A percentile compares a stretch with the other conserved stretches of the same genome.
phyloP scores from a whole-genome alignment of 2,797 vertebrate species.

The Argya squamiceps region DNA sequence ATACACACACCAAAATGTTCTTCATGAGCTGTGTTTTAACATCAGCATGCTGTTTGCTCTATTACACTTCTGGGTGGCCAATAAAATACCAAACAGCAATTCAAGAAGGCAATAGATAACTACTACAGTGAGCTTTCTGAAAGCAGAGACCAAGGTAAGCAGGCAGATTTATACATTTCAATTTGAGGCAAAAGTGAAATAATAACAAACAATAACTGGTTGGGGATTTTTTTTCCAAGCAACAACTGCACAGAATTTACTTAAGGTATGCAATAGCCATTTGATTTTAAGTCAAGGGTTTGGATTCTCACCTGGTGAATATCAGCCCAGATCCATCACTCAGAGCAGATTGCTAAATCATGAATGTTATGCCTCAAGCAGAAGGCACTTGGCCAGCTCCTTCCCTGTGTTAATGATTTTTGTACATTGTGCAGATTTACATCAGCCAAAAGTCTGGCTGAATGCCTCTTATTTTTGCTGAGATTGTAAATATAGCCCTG shows the following conservation, averaged over 20 bases:
- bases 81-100: conserved; percentile 23
- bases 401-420: conserved; percentile 37
- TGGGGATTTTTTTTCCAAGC: neutral
- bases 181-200: neutral
- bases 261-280: neutral
- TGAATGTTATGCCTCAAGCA: neutral
- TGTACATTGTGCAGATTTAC: conserved; percentile 39
- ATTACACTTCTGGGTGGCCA: conserved; percentile 43
- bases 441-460: conserved; percentile 15
- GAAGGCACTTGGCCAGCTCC: conserved; percentile 25
- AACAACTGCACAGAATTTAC: neutral
- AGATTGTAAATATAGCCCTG: conserved; percentile 21
- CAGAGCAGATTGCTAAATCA: conserved; percentile 25
- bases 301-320: conserved; percentile 34
- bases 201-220: neutral
- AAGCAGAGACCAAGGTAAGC: neutral
- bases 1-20: neutral
- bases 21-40: neutral
- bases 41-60: neutral
- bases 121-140: neutral
- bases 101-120: conserved; percentile 10
- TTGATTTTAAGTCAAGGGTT: neutral
- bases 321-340: neutral
- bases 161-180: neutral
- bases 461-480: conserved; percentile 26